Evolutionary conservation across 1,140 invertebrate genomes (phyloP).

Genomic region (Bombyx mandarina): DNA sequence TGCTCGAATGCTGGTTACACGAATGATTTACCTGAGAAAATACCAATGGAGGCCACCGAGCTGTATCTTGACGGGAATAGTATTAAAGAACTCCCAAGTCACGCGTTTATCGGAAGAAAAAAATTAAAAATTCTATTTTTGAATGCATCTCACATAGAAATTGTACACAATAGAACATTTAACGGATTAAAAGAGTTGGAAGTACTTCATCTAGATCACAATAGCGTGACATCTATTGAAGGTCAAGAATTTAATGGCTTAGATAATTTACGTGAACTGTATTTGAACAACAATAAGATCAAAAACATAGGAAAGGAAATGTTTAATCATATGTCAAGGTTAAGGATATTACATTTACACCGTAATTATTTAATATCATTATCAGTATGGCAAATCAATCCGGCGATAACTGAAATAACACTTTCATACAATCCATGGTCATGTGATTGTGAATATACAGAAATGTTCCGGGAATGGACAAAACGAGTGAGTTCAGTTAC

Average conservation of each 20-base stretch:
- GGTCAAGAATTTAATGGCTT: constrained; percentile 88
- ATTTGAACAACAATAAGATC: constrained; percentile 88
- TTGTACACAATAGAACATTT: constrained; percentile 91
- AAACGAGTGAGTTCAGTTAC: constrained; percentile 75
- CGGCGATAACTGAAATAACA: constrained; percentile 77
- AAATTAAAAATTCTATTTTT: constrained; percentile 86
- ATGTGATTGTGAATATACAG: constrained; percentile 88
- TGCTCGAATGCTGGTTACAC: constrained; percentile 84
- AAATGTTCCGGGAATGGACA: constrained; percentile 85
- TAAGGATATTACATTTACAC: constrained; percentile 82
- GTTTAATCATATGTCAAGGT: constrained; percentile 79
- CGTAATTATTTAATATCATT: constrained; percentile 83
- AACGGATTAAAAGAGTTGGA: constrained; percentile 88
- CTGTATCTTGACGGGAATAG: constrained; percentile 92
- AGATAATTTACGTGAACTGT: constrained; percentile 84
- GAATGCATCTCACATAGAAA: constrained; percentile 88
- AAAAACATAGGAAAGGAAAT: constrained; percentile 82
- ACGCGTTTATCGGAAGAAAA: constrained; percentile 92
- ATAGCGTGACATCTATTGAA: constrained; percentile 80
- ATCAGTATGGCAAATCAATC: constrained; percentile 82
- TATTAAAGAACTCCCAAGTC: constrained; percentile 81
- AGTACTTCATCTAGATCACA: constrained; percentile 86
- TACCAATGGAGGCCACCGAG: constrained; percentile 94
- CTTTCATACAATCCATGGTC: constrained; percentile 88
- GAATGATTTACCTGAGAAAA: constrained; percentile 81